Evolutionary conservation across 2,797 vertebrate species (phyloP).

Genomic region (Chloroceryle inda): DNA sequence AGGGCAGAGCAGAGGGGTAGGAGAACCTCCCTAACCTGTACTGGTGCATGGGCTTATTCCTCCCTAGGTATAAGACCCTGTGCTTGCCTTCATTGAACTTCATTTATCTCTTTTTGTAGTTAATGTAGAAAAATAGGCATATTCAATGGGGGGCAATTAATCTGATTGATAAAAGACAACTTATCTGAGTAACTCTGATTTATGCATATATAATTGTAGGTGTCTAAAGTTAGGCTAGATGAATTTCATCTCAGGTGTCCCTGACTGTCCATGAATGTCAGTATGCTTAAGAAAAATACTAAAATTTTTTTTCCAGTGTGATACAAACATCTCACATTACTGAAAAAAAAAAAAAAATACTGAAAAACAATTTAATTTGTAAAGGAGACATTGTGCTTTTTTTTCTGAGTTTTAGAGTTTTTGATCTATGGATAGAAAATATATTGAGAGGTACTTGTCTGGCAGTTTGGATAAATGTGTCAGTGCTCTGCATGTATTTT

Average conservation of each 20-base stretch:
- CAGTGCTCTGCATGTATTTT: background rate
- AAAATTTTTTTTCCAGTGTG: accelerated
- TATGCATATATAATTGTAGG: background rate
- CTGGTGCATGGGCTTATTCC: too few species aligned
- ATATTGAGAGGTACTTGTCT: background rate
- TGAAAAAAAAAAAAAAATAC: background rate
- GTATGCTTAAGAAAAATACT: background rate
- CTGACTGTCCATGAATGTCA: background rate
- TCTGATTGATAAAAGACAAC: background rate
- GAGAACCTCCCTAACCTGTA: too few species aligned
- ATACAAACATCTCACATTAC: background rate
- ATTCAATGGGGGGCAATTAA: background rate
- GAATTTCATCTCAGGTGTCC: background rate
- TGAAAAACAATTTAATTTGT: background rate
- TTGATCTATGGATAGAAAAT: background rate
- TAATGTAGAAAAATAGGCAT: background rate
- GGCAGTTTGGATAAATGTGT: background rate
- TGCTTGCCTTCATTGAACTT: too few species aligned
- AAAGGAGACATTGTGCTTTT: background rate
- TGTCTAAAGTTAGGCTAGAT: background rate
- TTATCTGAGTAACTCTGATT: background rate
- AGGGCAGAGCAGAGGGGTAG: too few species aligned
- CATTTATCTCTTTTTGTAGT: background rate
- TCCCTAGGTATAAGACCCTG: too few species aligned
- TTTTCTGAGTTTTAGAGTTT: background rate